Base-by-base conservation (phyloP, 2,797 vertebrate genomes). In the Alosa sapidissima region DNA sequence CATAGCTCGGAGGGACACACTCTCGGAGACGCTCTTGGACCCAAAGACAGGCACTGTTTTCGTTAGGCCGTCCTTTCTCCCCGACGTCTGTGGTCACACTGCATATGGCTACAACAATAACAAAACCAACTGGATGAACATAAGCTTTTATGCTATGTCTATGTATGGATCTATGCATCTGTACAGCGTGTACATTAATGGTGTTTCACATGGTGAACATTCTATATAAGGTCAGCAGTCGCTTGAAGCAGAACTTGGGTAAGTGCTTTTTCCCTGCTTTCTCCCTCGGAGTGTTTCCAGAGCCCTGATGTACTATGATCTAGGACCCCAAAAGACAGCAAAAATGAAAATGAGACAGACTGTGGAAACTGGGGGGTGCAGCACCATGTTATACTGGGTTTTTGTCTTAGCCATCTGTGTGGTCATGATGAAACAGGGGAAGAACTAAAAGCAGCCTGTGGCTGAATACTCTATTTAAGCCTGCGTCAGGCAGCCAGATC, bases 181-280 rank as follows among this genome's bases (percentile, higher is more conserved):
- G 72, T 8, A 78, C 72, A 13, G 21, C 47, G 19, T 45, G 72
- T 78, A 21, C 72, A 78, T 78, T 78, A 78, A 36, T 78, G 72
- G 41, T 78, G 36, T 41, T 45, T 78, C 36, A 75, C 68, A 78
- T 47, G 41, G 16, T 47, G 36, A 78, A 16, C 45, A 21, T 78
- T 78, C 72, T 78, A 78, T 78, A 78, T 47, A 78, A 78, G 72
- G 72, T 78, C 72, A 21, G 13, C 19, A 21, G 72, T 78, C 72
- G 2, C 72, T 47, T 19, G 68, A 75, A 75, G 45, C 36, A 36
- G 65, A 33, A 28, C 13, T 47, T 78, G 8, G 41, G 16, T 78
- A 16, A 78, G 72, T 45, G 13, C 19, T 47, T 47, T 47, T 78
- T 78, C 9, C 68, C 68, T 9, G 10, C 72, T 78, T 75, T 45